Conservation (phyloP, 2,888 invertebrate genomes). For the Andrena flavipes region DNA sequence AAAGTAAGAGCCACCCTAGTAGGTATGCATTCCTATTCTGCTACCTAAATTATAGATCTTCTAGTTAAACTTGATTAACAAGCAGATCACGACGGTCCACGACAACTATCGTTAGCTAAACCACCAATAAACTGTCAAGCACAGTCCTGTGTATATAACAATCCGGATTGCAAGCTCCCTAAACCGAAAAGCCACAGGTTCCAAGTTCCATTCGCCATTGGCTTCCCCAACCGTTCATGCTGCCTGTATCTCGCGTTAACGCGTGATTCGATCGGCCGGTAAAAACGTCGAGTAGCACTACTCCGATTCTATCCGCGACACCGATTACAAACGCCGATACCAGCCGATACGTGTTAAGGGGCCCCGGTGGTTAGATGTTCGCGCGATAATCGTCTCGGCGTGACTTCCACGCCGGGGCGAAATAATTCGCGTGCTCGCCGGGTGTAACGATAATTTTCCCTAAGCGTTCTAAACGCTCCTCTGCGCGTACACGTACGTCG, state of each 20-base stretch:
- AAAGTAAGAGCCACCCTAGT: too few relatives aligned
- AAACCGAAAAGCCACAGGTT: neutral
- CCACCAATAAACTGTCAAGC: constrained; percentile 11
- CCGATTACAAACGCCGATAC: constrained; percentile 56
- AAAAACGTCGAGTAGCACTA: constrained; percentile 12
- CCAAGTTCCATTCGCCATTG: neutral
- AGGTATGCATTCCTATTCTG: too few relatives aligned
- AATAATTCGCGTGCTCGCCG: constrained; percentile 54
- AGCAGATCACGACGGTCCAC: too few relatives aligned
- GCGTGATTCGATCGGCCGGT: constrained; percentile 1
- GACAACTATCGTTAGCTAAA: too few relatives aligned
- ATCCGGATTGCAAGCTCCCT: neutral
- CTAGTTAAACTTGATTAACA: too few relatives aligned
- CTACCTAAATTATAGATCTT: too few relatives aligned
- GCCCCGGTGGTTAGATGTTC: constrained; percentile 40
- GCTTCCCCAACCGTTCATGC: neutral
- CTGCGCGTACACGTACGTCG: constrained; percentile 12
- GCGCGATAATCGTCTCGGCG: constrained; percentile 50
- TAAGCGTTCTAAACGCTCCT: constrained; percentile 56
- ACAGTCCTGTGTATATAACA: neutral
- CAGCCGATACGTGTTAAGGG: constrained; percentile 50
- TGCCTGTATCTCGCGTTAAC: neutral
- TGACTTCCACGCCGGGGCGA: constrained; percentile 39
- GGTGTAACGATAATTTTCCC: constrained; percentile 64
- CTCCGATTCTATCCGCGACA: constrained; percentile 46